Conservation (phyloP, 2,888 invertebrate genomes). For the Acanthococcus lagerstroemiae region DNA sequence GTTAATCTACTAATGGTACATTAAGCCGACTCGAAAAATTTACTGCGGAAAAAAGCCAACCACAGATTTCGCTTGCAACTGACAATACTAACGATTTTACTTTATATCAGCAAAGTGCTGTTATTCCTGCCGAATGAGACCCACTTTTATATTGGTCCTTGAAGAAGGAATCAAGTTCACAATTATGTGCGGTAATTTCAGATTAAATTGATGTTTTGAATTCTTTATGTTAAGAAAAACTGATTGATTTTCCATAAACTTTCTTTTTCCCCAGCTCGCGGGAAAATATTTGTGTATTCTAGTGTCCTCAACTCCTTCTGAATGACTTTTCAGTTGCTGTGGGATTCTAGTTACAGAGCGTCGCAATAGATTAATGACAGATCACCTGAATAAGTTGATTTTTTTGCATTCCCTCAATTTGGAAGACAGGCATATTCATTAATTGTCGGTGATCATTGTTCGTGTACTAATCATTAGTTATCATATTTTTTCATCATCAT, state of each 20-base stretch:
- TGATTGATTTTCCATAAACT: not conserved
- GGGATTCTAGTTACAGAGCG: not conserved
- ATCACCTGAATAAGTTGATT: not conserved
- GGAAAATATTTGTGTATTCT: not conserved
- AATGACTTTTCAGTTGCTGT: not conserved
- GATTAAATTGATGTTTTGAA: not conserved
- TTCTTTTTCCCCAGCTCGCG: not conserved
- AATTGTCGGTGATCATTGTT: not conserved
- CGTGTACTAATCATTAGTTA: not conserved
- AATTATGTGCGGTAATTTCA: not conserved
- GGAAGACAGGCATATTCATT: not conserved
- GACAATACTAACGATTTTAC: not conserved
- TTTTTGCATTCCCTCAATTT: not conserved
- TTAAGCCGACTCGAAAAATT: not conserved
- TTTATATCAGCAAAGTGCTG: not conserved
- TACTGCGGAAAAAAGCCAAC: not conserved
- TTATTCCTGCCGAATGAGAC: not conserved
- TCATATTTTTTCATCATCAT: not conserved
- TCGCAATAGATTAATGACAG: not conserved
- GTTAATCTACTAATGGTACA: not conserved
- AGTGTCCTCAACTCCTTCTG: not conserved
- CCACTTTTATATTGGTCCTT: not conserved
- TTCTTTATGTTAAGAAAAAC: not conserved
- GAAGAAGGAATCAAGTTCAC: not conserved
- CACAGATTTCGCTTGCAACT: not conserved